These are phyloP conservation scores for Dinoponera quadriceps DNA, from an alignment of 1,140 invertebrate genomes.

Conservation along the genomic window DNA sequence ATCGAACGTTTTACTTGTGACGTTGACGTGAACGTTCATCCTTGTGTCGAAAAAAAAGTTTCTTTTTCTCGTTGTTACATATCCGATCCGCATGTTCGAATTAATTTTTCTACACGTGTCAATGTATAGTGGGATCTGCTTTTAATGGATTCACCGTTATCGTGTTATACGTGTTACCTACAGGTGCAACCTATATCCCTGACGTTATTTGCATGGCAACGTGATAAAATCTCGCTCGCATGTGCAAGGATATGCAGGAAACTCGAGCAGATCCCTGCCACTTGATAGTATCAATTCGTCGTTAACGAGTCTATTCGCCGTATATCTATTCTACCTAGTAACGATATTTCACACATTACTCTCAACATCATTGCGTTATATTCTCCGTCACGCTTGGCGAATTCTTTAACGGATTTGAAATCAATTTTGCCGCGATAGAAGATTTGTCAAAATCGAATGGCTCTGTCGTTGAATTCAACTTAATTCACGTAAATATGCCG, in stretches of 20 bases:
- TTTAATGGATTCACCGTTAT: slow-evolving; percentile 42
- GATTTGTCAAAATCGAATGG: no score
- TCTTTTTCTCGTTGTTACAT: no score
- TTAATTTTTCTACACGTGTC: neutral
- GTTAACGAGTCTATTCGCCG: slow-evolving; percentile 50
- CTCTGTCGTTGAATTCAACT: no score
- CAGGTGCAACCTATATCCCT: slow-evolving; percentile 43
- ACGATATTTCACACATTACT: neutral
- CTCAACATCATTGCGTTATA: neutral
- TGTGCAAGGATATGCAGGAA: slow-evolving; percentile 46
- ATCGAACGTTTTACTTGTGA: no score
- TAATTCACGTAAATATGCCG: no score
- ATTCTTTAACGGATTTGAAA: no score
- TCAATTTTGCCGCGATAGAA: no score
- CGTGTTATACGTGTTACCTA: slow-evolving; percentile 1
- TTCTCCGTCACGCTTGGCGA: no score
- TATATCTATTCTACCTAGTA: neutral
- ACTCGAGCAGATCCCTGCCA: slow-evolving; percentile 35
- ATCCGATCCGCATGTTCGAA: no score
- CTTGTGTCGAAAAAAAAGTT: no score
- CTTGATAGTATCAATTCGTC: slow-evolving; percentile 48
- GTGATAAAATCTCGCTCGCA: slow-evolving; percentile 54
- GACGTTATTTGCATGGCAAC: slow-evolving; percentile 44
- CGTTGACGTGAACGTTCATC: no score
- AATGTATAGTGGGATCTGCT: neutral